Evolutionary conservation across 2,888 invertebrate species (phyloP).

Genomic region (Rosalia funebris): DNA sequence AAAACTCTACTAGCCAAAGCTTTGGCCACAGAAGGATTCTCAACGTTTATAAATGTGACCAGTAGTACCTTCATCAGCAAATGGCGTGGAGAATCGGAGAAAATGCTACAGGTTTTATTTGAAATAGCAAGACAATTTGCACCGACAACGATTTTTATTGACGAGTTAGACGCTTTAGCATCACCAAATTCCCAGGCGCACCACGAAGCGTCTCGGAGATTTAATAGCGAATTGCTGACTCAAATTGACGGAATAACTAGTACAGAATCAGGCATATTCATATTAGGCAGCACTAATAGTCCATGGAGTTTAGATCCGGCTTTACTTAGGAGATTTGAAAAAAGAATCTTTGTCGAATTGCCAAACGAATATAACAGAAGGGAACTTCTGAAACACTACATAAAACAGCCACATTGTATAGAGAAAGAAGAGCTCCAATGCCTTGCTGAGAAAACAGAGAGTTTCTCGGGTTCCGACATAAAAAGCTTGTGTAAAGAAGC

Average conservation of each 20-base stretch:
- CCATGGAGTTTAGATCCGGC: slow-evolving; percentile 95
- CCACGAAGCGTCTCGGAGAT: slow-evolving; percentile 87
- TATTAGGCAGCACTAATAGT: slow-evolving; percentile 89
- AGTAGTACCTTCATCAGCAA: slow-evolving; percentile 92
- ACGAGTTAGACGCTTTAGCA: slow-evolving; percentile 89
- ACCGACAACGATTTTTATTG: slow-evolving; percentile 92
- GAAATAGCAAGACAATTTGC: slow-evolving; percentile 82
- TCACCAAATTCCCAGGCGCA: slow-evolving; percentile 75
- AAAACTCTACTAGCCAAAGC: slow-evolving; percentile 93
- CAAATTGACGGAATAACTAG: slow-evolving; percentile 83
- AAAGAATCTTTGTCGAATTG: slow-evolving; percentile 82
- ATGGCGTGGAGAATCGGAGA: slow-evolving; percentile 96
- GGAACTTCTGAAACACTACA: slow-evolving; percentile 73
- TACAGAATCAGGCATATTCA: slow-evolving; percentile 74
- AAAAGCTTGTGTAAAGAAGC: slow-evolving; percentile 89
- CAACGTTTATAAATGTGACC: slow-evolving; percentile 90
- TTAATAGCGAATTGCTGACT: slow-evolving; percentile 88
- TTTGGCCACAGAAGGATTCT: slow-evolving; percentile 81
- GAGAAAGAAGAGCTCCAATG: slow-evolving; percentile 58
- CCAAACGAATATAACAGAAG: slow-evolving; percentile 76
- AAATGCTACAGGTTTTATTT: slow-evolving; percentile 87
- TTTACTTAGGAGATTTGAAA: slow-evolving; percentile 87
- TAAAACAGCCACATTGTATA: slow-evolving; percentile 62
- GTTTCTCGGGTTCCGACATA: slow-evolving; percentile 91
- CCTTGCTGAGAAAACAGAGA: slow-evolving; percentile 71